Evolutionary conservation across 1,140 invertebrate species (phyloP).

Genomic region (Samia ricini): DNA sequence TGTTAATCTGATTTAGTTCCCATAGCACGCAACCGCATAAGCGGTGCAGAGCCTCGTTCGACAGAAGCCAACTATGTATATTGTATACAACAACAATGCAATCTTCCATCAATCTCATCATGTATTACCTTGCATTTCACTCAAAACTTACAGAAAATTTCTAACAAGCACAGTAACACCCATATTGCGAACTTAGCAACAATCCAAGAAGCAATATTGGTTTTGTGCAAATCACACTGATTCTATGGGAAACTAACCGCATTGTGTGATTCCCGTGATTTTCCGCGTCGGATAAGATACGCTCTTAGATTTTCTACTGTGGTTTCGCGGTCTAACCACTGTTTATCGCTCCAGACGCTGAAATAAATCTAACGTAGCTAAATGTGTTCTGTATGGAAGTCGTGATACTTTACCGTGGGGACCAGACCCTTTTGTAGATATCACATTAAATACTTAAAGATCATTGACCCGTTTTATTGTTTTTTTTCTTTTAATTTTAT

Average conservation of each 20-base stretch:
- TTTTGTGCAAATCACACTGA: constrained; percentile 62
- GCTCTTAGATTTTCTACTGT: constrained; percentile 61
- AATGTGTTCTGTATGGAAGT: constrained; percentile 52
- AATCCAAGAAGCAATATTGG: constrained; percentile 62
- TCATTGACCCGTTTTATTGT: constrained; percentile 19
- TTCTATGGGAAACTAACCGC: constrained; percentile 66
- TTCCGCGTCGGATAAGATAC: constrained; percentile 61
- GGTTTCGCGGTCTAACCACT: constrained; percentile 63
- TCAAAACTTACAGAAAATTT: constrained; percentile 48
- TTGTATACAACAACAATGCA: constrained; percentile 64
- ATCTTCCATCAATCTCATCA: constrained; percentile 59
- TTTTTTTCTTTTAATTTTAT: constrained; percentile 12
- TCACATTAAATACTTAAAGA: constrained; percentile 28
- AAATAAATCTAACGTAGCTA: constrained; percentile 60
- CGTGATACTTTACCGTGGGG: constrained; percentile 45
- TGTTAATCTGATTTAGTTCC: constrained; percentile 60
- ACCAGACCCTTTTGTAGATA: constrained; percentile 28
- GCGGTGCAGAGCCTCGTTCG: constrained; percentile 47
- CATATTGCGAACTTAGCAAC: constrained; percentile 54
- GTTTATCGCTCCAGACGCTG: constrained; percentile 55
- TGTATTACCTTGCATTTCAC: constrained; percentile 67
- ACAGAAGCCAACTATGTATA: constrained; percentile 54
- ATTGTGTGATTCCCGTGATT: constrained; percentile 57
- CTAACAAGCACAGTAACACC: constrained; percentile 45
- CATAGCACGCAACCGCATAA: constrained; percentile 59